Evolutionary conservation across 2,113 vertebrate genomes (phyloP).

Genomic region (Nothoprocta pentlandii): DNA sequence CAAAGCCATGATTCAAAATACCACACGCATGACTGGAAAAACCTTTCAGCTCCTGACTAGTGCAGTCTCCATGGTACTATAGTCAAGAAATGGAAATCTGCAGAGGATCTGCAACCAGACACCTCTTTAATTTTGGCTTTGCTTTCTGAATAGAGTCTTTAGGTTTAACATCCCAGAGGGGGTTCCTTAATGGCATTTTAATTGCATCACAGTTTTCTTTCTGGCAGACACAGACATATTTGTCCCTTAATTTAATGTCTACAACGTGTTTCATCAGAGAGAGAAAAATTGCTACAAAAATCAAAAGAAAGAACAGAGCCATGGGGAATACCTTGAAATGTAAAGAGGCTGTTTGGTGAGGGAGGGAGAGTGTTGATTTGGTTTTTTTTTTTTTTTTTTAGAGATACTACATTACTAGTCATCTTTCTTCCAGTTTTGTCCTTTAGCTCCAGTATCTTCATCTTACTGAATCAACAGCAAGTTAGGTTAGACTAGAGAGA

Average conservation of each 20-base stretch:
- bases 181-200: constrained; percentile 70
- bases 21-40: constrained; percentile 63
- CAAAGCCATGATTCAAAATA: constrained; percentile 56
- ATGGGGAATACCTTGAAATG: constrained; percentile 44
- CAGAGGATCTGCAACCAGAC: constrained; percentile 73
- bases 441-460: not conserved
- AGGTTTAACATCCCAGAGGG: constrained; percentile 61
- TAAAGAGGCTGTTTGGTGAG: constrained; percentile 29
- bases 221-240: constrained; percentile 67
- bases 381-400: constrained; percentile 12
- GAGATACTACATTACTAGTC: constrained; percentile 4
- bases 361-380: constrained; percentile 11
- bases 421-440: constrained; percentile 2
- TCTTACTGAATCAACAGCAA: not conserved
- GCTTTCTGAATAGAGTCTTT: constrained; percentile 70
- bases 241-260: constrained; percentile 72
- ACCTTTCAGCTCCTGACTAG: constrained; percentile 51
- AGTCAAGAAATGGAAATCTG: constrained; percentile 68
- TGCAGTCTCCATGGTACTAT: constrained; percentile 16
- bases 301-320: constrained; percentile 51
- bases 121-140: constrained; percentile 69
- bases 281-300: constrained; percentile 63
- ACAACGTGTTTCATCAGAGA: constrained; percentile 70
- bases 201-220: constrained; percentile 70
- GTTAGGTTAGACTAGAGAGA: not conserved